phyloP scores from a whole-genome alignment of 2,888 invertebrate species.

The Laothoe populi region DNA sequence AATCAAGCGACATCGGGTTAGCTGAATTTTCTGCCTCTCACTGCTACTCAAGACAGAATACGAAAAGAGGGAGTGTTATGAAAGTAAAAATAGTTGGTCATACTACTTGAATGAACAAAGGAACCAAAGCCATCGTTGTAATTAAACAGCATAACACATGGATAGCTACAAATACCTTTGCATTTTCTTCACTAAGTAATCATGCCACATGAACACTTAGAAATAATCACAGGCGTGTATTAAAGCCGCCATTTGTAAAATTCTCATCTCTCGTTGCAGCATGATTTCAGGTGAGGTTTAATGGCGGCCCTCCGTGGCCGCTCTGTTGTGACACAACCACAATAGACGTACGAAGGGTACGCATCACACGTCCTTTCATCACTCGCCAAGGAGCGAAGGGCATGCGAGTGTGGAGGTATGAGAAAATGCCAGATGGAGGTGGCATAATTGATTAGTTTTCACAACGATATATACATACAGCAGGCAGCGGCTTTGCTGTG shows the following conservation, averaged over 20 bases:
- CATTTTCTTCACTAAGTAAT: slow-evolving; percentile 11
- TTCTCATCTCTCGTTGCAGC: slow-evolving; percentile 41
- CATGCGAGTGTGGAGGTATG: slow-evolving; percentile 47
- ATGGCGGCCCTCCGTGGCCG: slow-evolving; percentile 43
- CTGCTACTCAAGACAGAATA: too few relatives aligned
- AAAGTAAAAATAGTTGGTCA: too few relatives aligned
- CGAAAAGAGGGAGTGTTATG: too few relatives aligned
- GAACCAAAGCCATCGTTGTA: neutral
- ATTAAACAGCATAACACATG: neutral
- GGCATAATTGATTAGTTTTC: slow-evolving; percentile 40
- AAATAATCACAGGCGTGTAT: neutral
- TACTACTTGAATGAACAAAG: too few relatives aligned
- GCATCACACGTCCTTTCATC: slow-evolving; percentile 80
- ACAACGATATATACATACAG: too few relatives aligned
- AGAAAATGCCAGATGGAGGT: slow-evolving; percentile 47
- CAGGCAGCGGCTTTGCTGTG: too few relatives aligned
- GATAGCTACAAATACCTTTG: neutral
- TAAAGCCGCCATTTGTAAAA: slow-evolving; percentile 23
- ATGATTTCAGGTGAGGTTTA: slow-evolving; percentile 61
- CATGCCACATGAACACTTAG: neutral
- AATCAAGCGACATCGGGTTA: too few relatives aligned
- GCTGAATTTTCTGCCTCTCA: too few relatives aligned
- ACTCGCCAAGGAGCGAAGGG: slow-evolving; percentile 72
- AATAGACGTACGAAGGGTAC: slow-evolving; percentile 68
- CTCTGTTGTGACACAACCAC: slow-evolving; percentile 59